These are phyloP conservation scores for Oxystoma pomonae DNA, from an alignment of 2,888 invertebrate genomes.

Conservation along the genomic window DNA sequence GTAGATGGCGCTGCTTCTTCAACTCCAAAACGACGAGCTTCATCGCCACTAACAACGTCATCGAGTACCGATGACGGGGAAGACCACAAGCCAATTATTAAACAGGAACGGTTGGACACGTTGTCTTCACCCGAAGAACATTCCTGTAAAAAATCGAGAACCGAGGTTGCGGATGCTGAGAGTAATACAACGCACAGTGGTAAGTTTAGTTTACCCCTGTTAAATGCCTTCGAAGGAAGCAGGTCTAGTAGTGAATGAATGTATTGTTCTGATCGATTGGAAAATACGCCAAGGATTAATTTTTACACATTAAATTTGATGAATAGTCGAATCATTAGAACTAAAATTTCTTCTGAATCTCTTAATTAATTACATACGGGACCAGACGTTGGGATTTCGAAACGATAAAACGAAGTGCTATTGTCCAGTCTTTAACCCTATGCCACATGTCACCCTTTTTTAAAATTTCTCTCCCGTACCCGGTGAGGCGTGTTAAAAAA, in stretches of 20 bases:
- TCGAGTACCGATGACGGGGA: slow-evolving; percentile 47
- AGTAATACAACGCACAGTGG: slow-evolving; percentile 90
- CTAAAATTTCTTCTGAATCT: too few species aligned
- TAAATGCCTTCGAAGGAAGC: too few species aligned
- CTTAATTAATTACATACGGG: too few species aligned
- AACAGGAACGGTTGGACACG: slow-evolving; percentile 65
- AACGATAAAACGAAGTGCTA: slow-evolving; percentile 21
- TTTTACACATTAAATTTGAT: too few species aligned
- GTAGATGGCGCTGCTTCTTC: slow-evolving; percentile 80
- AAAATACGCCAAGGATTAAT: too few species aligned
- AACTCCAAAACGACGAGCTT: slow-evolving; percentile 66
- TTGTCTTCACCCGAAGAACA: slow-evolving; percentile 59
- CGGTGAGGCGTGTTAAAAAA: slow-evolving; percentile 35
- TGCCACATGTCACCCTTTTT: slow-evolving; percentile 35
- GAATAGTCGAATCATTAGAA: too few species aligned
- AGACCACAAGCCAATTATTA: slow-evolving; percentile 53
- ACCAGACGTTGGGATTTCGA: too few species aligned
- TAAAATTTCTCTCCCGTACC: slow-evolving; percentile 27
- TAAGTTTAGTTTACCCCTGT: too few species aligned
- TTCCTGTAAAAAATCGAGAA: slow-evolving; percentile 66
- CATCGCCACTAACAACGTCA: slow-evolving; percentile 44
- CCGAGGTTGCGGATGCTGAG: slow-evolving; percentile 82
- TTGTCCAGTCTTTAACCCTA: slow-evolving; percentile 33
- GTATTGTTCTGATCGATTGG: too few species aligned
- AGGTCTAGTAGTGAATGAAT: too few species aligned